Evolutionary conservation across 2,888 invertebrate genomes (phyloP), one percentile per base, ranked within the genome.

Genomic region (Rhingia campestris): DNA sequence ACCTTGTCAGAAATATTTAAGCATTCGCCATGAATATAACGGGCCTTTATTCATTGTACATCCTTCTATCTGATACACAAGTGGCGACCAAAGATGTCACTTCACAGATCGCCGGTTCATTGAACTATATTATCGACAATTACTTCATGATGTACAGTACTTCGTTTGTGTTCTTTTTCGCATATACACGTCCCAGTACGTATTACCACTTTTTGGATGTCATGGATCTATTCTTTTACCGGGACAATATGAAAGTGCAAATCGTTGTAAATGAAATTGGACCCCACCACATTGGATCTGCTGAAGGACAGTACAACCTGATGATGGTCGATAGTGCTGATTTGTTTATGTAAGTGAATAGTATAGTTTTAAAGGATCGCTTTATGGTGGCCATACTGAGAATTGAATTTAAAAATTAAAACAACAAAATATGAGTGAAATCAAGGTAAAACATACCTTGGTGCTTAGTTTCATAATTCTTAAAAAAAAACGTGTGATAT

Each of bases 291-390:
- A 43, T 10, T 9, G 43, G 43, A 41, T 12, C 58, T 10, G 51
- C 51, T 1, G 75, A 59, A 37, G 77, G 86, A 3, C 74, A 87
- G 30, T 87, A 77, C 51, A 88, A 87, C 58, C 75, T 87, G 0
- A 56, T 88, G 7, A 56, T 89, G 39, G 87, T 88, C 4, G 89
- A 89, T 69, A 89, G 0, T 88, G 87, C 72, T 80, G 88, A 12
- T 87, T 61, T 89, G 14, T 88, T 89, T 41, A 54, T 86, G 35
- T 88, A 87, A 72, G 87, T 87, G 1, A 22, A 22, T 22, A 22
- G n/a, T n/a, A n/a, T n/a, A 22, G 22, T 22, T 2, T 22, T 1
- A 22, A 1, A 1, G 22, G 22, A 22, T 22, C 22, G 22, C 22
- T 22, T 22, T 22, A 2, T 22, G 22, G 22, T 22, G 2, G 22